These are phyloP conservation scores for Phrixothrix hirtus DNA, from an alignment of 2,888 invertebrate species.

Conservation along the genomic window DNA sequence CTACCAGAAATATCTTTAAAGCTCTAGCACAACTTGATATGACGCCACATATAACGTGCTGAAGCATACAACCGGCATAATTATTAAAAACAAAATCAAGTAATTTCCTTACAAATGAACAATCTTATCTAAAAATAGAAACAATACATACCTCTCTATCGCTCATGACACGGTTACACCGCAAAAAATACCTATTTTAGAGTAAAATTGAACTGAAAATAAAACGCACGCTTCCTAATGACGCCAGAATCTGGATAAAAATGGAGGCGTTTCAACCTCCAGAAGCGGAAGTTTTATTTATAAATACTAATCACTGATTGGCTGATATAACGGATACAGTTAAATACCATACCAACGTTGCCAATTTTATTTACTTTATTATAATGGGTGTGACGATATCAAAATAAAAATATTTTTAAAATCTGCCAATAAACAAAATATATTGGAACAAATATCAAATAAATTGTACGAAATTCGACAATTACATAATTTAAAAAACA, in stretches of 20 bases:
- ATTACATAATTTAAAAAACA: no score
- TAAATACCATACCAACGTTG: background rate
- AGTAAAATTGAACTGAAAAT: no score
- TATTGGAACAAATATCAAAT: no score
- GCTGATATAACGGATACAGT: background rate
- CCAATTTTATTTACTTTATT: background rate
- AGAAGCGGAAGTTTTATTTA: slow-evolving; percentile 3
- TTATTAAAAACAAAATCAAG: no score
- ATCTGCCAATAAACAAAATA: background rate
- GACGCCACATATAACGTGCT: no score
- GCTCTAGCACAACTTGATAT: no score
- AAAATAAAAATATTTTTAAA: background rate
- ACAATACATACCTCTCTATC: slow-evolving; percentile 49
- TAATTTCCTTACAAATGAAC: no score
- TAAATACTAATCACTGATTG: background rate
- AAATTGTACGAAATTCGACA: no score
- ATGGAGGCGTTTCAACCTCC: slow-evolving; percentile 2
- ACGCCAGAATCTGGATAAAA: slow-evolving; percentile 1
- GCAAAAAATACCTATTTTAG: no score
- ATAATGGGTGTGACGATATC: no score
- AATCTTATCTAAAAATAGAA: no score
- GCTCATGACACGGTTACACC: slow-evolving; percentile 40
- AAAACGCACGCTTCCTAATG: background rate
- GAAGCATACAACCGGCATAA: slow-evolving; percentile 12
- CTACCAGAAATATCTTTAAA: no score